Evolutionary conservation across 2,888 invertebrate genomes (phyloP).

Genomic region (Leptopterna dolabrata): DNA sequence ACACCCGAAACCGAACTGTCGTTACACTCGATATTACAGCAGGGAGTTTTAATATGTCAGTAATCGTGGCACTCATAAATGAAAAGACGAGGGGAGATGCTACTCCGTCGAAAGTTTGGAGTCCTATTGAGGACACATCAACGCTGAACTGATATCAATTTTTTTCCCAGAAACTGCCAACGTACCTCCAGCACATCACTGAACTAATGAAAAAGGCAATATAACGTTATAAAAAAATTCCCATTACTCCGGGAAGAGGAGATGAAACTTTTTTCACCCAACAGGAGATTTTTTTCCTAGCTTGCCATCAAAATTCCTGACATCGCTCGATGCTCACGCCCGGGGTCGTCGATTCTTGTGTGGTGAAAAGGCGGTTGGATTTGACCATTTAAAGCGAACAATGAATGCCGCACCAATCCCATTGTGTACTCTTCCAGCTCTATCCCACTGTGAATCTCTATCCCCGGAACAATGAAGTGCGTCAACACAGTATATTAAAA

Average conservation of each 20-base stretch:
- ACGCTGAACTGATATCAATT: not conserved
- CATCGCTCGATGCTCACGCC: not conserved
- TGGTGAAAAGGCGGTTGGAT: slow-evolving; percentile 17
- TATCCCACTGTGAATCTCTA: not conserved
- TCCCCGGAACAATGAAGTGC: not conserved
- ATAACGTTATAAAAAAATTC: not conserved
- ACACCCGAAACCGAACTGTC: too few species aligned
- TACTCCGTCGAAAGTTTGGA: not conserved
- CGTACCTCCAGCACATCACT: not conserved
- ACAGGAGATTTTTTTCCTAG: not conserved
- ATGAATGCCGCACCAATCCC: not conserved
- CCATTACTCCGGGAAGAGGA: not conserved
- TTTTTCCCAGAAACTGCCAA: not conserved
- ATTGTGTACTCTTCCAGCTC: not conserved
- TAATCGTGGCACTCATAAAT: too few species aligned
- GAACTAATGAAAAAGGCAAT: not conserved
- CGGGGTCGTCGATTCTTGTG: not conserved
- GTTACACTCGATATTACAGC: too few species aligned
- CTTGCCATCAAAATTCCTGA: slow-evolving; percentile 4
- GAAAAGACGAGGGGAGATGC: too few species aligned
- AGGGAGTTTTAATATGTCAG: too few species aligned
- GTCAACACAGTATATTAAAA: not conserved
- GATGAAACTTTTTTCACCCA: not conserved
- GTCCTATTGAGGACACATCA: not conserved
- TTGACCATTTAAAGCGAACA: slow-evolving; percentile 1